Percentiles rank a stretch among this genome's conserved stretches.
Conservation (phyloP, 2,113 vertebrate species). For the Acrocephalus arundinaceus region DNA sequence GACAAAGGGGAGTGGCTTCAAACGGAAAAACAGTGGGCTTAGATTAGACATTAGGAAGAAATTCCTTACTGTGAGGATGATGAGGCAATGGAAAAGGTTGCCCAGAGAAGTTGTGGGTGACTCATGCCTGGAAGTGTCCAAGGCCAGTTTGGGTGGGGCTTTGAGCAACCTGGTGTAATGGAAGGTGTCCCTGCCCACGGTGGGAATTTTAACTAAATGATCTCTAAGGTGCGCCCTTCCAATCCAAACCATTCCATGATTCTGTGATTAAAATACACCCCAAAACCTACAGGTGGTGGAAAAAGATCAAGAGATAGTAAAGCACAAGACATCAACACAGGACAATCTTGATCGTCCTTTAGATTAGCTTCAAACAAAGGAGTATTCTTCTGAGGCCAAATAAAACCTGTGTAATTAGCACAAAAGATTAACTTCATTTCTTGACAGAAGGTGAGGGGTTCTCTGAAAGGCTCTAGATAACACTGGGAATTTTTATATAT, state of each 20-base stretch:
- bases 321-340: background rate
- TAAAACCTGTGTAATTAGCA: background rate
- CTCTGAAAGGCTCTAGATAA: background rate
- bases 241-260: background rate
- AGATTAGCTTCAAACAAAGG: background rate
- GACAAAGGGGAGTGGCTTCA: background rate
- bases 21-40: background rate
- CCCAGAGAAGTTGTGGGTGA: background rate
- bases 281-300: background rate
- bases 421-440: background rate
- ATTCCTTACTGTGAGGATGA: background rate
- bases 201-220: background rate
- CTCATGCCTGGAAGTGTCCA: background rate
- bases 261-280: background rate
- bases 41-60: background rate
- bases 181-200: background rate
- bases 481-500: background rate
- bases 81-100: background rate
- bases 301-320: background rate
- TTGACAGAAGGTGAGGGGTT: background rate
- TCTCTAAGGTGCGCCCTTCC: background rate
- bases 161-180: background rate
- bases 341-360: background rate
- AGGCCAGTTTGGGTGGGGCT: background rate
- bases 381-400: background rate